Evolutionary conservation across 2,888 invertebrate genomes (phyloP), one percentile per base, ranked within the genome.

Genomic region (Drosophila tanythrix): DNA sequence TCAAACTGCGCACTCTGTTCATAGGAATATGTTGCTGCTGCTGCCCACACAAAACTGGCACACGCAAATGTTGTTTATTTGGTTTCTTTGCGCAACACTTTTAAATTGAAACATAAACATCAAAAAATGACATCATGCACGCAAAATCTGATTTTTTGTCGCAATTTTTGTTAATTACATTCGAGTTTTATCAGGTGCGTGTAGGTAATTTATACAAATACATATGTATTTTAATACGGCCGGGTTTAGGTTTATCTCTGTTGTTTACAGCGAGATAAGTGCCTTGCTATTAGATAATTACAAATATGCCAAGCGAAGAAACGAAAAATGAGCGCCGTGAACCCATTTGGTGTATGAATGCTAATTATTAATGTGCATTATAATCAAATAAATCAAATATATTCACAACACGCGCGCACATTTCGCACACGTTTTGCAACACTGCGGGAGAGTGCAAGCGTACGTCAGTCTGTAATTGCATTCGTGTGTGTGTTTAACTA

Each of bases 241-340:
- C 43, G 21, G 56, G 43, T 64, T 83, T 73, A 46, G 83, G 82
- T 79, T 87, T 89, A 87, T 87, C 89, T 79, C 38, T 61, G 62
- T 59, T 77, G 70, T 85, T 85, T 80, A 88, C 63, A 75, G 35
- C 65, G 64, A 74, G 87, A 88, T 83, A 83, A 83, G 76, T 63
- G 55, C 13, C 40, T 58, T 60, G 60, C 35, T 61, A 66, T 81
- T 78, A 81, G 81, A 74, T 83, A 83, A 83, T 88, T 81, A 67
- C 66, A 52, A 68, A 81, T 71, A 51, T 33, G 31, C 38, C 21
- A n/a, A 56, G 27, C 35, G 18, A 58, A 52, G 29, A 53, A 53
- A 62, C 56, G 46, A 60, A 68, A 64, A 67, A 52, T 46, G 29
- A 72, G 80, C 55, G 15, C 71, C 76, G 40, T 76, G 70, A 70